A percentile compares a stretch with the other conserved stretches of the same genome.
phyloP scores from a whole-genome alignment of 2,888 invertebrate genomes.

The Phyllotreta striolata region DNA sequence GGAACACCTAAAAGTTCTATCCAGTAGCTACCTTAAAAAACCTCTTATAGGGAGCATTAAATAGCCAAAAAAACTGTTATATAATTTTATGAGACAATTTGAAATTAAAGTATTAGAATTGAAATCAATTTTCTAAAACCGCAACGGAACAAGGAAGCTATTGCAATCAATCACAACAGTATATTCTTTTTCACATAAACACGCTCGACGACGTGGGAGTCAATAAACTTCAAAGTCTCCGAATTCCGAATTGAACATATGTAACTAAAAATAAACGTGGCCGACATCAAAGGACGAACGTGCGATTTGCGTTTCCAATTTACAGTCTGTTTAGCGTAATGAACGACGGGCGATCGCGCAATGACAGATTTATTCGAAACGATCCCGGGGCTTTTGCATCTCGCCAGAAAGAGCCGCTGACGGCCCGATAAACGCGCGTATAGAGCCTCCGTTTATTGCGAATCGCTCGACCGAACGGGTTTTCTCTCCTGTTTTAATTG shows the following conservation, averaged over 20 bases:
- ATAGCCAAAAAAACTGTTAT: too few species aligned
- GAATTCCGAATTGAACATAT: constrained; percentile 19
- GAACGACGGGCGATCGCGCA: constrained; percentile 19
- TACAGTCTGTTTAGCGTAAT: constrained; percentile 31
- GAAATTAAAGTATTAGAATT: too few species aligned
- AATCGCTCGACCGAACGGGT: too few species aligned
- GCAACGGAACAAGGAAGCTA: too few species aligned
- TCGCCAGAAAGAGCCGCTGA: constrained; percentile 5
- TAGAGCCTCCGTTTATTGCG: too few species aligned
- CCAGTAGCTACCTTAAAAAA: too few species aligned
- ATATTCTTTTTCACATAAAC: constrained; percentile 8
- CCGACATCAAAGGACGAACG: constrained; percentile 27
- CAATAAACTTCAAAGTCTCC: constrained; percentile 30
- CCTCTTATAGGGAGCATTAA: too few species aligned
- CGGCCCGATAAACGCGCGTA: not conserved
- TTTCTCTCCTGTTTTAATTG: too few species aligned
- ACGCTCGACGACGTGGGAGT: constrained; percentile 14
- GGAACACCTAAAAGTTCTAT: too few species aligned
- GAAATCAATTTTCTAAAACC: too few species aligned
- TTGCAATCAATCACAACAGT: too few species aligned
- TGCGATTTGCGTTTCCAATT: constrained; percentile 31
- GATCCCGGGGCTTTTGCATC: not conserved
- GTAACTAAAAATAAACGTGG: constrained; percentile 34
- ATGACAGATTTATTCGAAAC: constrained; percentile 32
- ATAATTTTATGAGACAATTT: too few species aligned